Percentiles rank a stretch among this genome's conserved stretches.
phyloP scores from a whole-genome alignment of 2,113 vertebrate species.

The Notiomystis cincta region DNA sequence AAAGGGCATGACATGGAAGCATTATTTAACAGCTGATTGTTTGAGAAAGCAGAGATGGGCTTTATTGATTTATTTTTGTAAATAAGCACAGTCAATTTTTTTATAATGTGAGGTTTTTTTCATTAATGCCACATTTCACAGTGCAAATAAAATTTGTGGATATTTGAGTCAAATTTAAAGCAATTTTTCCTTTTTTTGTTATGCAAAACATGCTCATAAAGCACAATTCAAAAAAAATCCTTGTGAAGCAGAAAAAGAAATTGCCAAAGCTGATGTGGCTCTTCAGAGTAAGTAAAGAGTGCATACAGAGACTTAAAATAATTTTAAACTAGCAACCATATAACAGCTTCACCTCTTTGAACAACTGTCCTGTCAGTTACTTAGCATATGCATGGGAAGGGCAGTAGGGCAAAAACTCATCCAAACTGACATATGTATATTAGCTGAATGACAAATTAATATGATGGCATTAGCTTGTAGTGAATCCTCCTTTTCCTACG shows the following conservation, averaged over 20 bases:
- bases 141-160: background rate
- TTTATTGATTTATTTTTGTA: background rate
- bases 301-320: background rate
- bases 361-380: background rate
- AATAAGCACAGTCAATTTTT: background rate
- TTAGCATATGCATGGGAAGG: background rate
- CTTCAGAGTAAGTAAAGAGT: constrained; percentile 15
- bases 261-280: background rate
- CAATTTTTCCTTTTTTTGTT: background rate
- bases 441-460: background rate
- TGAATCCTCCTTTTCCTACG: background rate
- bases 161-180: background rate
- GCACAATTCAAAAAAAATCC: constrained; percentile 10
- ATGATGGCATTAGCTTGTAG: background rate
- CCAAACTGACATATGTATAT: background rate
- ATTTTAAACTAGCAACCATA: background rate
- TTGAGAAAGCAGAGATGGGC: background rate
- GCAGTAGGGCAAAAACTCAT: background rate
- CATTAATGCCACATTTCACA: background rate
- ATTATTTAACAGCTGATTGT: background rate
- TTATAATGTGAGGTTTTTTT: background rate
- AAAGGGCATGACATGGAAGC: background rate
- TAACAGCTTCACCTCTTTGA: background rate
- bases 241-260: background rate
- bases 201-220: background rate